Percentiles rank a stretch among this genome's conserved stretches.
These are phyloP conservation scores for Hirtodrosophila trivittata DNA, from an alignment of 2,888 invertebrate species.

Conservation along the genomic window DNA sequence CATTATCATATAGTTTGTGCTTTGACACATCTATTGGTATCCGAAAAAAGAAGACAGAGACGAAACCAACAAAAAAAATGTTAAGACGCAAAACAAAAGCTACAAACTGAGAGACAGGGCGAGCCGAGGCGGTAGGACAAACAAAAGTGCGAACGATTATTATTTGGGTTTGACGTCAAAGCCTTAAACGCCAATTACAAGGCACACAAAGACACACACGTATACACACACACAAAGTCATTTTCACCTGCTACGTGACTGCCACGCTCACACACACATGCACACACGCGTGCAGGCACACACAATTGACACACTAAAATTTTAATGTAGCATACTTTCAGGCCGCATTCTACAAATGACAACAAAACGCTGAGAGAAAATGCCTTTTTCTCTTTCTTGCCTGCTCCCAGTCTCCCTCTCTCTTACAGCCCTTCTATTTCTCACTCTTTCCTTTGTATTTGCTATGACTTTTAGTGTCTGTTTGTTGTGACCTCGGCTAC, in stretches of 20 bases:
- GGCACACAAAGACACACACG: constrained; percentile 31
- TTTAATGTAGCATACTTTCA: constrained; percentile 78
- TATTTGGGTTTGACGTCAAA: constrained; percentile 78
- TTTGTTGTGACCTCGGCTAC: constrained; percentile 72
- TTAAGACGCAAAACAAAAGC: constrained; percentile 44
- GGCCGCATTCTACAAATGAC: constrained; percentile 68
- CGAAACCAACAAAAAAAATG: not conserved
- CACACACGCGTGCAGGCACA: constrained; percentile 28
- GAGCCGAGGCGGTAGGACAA: constrained; percentile 33
- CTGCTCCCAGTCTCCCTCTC: constrained; percentile 8
- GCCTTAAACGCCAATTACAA: constrained; percentile 76
- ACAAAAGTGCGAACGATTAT: constrained; percentile 77
- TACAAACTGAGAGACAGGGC: not conserved
- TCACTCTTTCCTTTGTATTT: constrained; percentile 22
- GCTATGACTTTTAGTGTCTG: constrained; percentile 66
- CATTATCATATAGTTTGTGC: constrained; percentile 27
- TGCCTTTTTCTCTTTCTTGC: constrained; percentile 1
- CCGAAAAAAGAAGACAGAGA: constrained; percentile 3
- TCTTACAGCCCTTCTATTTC: not conserved
- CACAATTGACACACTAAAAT: constrained; percentile 78
- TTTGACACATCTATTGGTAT: constrained; percentile 6
- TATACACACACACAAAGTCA: constrained; percentile 28
- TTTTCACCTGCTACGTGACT: constrained; percentile 60
- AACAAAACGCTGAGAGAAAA: constrained; percentile 44
- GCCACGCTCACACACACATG: constrained; percentile 18